Base-by-base conservation (phyloP, 2,113 vertebrate species). In the Fulmarus glacialis region DNA sequence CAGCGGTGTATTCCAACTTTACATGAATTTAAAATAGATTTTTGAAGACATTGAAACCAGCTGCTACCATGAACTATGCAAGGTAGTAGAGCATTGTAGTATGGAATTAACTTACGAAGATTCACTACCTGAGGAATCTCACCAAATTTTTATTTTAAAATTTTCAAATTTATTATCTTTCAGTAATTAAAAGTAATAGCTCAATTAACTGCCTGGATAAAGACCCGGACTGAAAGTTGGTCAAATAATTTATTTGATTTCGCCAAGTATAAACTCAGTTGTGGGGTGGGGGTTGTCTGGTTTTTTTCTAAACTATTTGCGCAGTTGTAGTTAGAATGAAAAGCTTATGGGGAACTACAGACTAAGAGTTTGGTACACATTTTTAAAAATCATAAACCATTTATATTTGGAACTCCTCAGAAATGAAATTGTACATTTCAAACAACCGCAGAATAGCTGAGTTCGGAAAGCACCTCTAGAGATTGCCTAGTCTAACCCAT, bases 11-110 rank as follows among this genome's bases (percentile, higher is more conserved):
- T 87, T 90, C 81, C 87, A 79, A 83, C 2, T 47, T 75, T 7
- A 27, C 24, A 62, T 32, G 12, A 89, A 83, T 87, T 72, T 45
- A 82, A 88, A 66, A 32, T 4, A 66, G 29, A 52, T 42, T 93
- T 95, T 40, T 26, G 17, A 73, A 90, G 67, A 80, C 52, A 89
- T 1, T n/a, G 30, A 80, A 93, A 48, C 6, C 38, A 94, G 22
- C 56, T 92, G 68, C 58, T 93, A 16, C 43, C 89, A 75, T 80
- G 77, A 95, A 64, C 82, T 82, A 83, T 2, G 21, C 8, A 87
- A 56, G 38, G 36, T 4, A 77, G 15, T 15, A 85, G 52, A 83
- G 66, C 53, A 38, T 11, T 52, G 14, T 12, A 53, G 43, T 6
- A 38, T 2, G 12, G 48, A 82, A 75, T 36, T 55, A 83, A 80